Conservation (phyloP, 1,140 invertebrate species). For the Bombyx mori region DNA sequence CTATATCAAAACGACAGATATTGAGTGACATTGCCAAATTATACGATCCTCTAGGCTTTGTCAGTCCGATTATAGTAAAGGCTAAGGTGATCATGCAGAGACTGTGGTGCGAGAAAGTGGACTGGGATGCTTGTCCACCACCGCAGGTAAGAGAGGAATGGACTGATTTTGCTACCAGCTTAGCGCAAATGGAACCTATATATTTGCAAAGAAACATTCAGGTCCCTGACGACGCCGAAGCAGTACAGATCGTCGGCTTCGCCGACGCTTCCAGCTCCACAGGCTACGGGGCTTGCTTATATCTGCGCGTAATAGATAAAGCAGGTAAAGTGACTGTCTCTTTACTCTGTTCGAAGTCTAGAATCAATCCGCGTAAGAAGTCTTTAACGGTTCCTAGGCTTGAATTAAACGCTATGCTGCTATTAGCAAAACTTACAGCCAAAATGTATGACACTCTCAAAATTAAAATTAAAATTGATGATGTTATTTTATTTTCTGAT, state of each 20-base stretch:
- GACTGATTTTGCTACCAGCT: conserved; percentile 4
- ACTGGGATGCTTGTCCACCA: conserved; percentile 13
- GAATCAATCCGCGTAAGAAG: conserved; percentile 11
- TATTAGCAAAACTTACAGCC: conserved; percentile 7
- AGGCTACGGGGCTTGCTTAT: conserved; percentile 8
- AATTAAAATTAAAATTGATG: conserved; percentile 6
- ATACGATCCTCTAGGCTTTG: conserved; percentile 13
- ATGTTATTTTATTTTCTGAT: conserved; percentile 12
- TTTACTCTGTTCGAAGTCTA: conserved; percentile 12
- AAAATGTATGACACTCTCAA: conserved; percentile 5
- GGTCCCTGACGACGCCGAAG: neutral
- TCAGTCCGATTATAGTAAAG: conserved; percentile 14
- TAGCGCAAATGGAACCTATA: conserved; percentile 8
- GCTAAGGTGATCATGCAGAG: conserved; percentile 19
- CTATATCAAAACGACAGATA: neutral
- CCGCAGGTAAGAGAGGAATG: conserved; percentile 6
- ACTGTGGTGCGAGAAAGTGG: conserved; percentile 15
- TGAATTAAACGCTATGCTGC: conserved; percentile 9
- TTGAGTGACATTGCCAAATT: neutral
- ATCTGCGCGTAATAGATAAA: conserved; percentile 6
- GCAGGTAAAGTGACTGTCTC: conserved; percentile 3
- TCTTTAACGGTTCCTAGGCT: conserved; percentile 7
- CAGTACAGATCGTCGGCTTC: conserved; percentile 1
- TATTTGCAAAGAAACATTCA: neutral
- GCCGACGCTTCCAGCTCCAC: conserved; percentile 8